Conservation (phyloP, 1,140 invertebrate genomes). For the Tetranychus urticae region DNA sequence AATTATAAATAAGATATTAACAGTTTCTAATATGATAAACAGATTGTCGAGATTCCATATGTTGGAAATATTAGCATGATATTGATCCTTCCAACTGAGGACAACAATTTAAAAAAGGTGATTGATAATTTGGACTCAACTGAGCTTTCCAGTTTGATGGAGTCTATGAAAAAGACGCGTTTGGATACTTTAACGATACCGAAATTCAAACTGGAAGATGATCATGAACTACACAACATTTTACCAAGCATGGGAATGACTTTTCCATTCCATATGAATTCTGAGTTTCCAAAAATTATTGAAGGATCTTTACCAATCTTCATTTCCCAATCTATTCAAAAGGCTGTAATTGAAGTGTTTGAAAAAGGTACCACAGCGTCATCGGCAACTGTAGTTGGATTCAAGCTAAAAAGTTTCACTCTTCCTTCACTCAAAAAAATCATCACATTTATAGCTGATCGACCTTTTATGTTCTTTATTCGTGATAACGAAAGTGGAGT, state of each 20-base stretch:
- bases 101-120: too few species aligned
- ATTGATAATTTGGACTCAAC: too few species aligned
- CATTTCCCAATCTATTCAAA: background rate
- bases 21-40: too few species aligned
- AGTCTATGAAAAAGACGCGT: too few species aligned
- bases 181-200: slow-evolving; percentile 31
- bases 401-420: background rate
- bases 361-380: slow-evolving; percentile 24
- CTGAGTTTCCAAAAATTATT: slow-evolving; percentile 34
- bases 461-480: slow-evolving; percentile 45
- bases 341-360: slow-evolving; percentile 22
- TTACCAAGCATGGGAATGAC: slow-evolving; percentile 38
- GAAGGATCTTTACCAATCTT: background rate
- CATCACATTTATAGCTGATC: slow-evolving; percentile 35
- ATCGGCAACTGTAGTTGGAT: slow-evolving; percentile 15
- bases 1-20: too few species aligned
- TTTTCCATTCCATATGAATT: slow-evolving; percentile 32
- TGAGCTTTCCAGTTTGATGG: too few species aligned
- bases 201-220: slow-evolving; percentile 47
- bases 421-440: background rate
- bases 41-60: too few species aligned
- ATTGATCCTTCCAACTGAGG: too few species aligned
- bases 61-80: too few species aligned
- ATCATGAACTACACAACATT: slow-evolving; percentile 31
- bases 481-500: slow-evolving; percentile 30